Evolutionary conservation across 2,797 vertebrate species (phyloP).

Genomic region (Cygnus olor): DNA sequence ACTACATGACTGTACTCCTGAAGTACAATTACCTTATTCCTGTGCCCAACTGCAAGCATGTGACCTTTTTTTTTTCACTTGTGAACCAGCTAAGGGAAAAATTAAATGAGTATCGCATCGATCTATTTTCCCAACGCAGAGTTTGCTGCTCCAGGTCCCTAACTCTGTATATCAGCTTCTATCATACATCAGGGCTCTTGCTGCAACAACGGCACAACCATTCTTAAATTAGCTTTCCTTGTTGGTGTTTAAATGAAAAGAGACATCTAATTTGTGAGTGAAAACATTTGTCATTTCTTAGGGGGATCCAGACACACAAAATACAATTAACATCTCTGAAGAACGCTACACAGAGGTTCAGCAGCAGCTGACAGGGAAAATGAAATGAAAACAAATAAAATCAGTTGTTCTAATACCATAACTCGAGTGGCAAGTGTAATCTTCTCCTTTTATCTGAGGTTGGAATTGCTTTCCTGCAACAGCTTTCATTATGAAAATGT

Average conservation of each 20-base stretch:
- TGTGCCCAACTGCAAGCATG: neutral
- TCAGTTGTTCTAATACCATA: slow-evolving; percentile 63
- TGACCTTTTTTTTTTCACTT: neutral
- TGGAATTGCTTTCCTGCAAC: slow-evolving; percentile 62
- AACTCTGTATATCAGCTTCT: slow-evolving; percentile 59
- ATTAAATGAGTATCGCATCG: slow-evolving; percentile 11
- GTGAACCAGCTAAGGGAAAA: slow-evolving; percentile 28
- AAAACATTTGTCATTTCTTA: slow-evolving; percentile 70
- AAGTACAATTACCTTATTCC: neutral
- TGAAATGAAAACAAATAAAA: slow-evolving; percentile 76
- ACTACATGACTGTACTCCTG: neutral
- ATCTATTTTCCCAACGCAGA: slow-evolving; percentile 16
- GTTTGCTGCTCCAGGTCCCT: slow-evolving; percentile 9
- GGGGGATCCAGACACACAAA: slow-evolving; percentile 62
- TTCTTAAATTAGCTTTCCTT: slow-evolving; percentile 64
- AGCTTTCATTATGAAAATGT: slow-evolving; percentile 72
- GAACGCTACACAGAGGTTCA: slow-evolving; percentile 28
- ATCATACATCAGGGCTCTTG: slow-evolving; percentile 10
- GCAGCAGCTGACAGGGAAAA: slow-evolving; percentile 68
- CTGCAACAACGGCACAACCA: neutral
- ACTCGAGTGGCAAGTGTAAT: slow-evolving; percentile 68
- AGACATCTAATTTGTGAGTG: slow-evolving; percentile 74
- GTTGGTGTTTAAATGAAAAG: slow-evolving; percentile 72
- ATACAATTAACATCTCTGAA: slow-evolving; percentile 67
- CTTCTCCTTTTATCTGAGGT: slow-evolving; percentile 63